Conservation (phyloP, 2,888 invertebrate genomes). For the Anticlea derivata region DNA sequence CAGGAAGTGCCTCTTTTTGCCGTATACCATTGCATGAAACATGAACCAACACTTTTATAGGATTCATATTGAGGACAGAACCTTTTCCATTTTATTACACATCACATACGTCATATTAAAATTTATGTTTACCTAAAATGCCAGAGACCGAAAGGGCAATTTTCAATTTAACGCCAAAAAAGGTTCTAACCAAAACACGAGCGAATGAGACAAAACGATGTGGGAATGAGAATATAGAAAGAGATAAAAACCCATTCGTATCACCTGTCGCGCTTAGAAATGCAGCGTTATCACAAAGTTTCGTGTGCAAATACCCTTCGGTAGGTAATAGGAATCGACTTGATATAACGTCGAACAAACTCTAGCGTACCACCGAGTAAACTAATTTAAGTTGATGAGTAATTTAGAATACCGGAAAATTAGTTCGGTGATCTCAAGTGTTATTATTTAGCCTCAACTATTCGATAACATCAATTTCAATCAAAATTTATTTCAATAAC, state of each 20-base stretch:
- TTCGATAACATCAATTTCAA: background rate
- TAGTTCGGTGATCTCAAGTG: slow-evolving; percentile 6
- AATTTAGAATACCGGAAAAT: slow-evolving; percentile 6
- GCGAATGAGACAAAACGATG: slow-evolving; percentile 27
- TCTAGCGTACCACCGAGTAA: slow-evolving; percentile 3
- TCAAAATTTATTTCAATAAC: background rate
- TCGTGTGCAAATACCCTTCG: slow-evolving; percentile 39
- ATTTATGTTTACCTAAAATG: slow-evolving; percentile 39
- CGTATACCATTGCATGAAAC: background rate
- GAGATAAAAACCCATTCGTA: slow-evolving; percentile 42
- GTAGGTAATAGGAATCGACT: slow-evolving; percentile 13
- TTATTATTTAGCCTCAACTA: slow-evolving; percentile 1
- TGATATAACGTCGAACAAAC: background rate
- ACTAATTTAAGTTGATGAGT: slow-evolving; percentile 16
- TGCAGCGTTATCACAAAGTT: slow-evolving; percentile 50
- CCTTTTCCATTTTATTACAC: slow-evolving; percentile 31
- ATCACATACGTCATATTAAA: slow-evolving; percentile 37
- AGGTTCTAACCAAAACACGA: slow-evolving; percentile 21
- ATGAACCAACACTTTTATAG: slow-evolving; percentile 1
- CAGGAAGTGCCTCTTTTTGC: background rate
- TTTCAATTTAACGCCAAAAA: slow-evolving; percentile 37
- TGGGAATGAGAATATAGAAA: slow-evolving; percentile 20
- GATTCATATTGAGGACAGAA: slow-evolving; percentile 9
- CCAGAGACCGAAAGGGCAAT: slow-evolving; percentile 33
- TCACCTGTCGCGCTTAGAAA: slow-evolving; percentile 55